phyloP scores from a whole-genome alignment of 1,140 invertebrate genomes.

The Cephus cinctus region DNA sequence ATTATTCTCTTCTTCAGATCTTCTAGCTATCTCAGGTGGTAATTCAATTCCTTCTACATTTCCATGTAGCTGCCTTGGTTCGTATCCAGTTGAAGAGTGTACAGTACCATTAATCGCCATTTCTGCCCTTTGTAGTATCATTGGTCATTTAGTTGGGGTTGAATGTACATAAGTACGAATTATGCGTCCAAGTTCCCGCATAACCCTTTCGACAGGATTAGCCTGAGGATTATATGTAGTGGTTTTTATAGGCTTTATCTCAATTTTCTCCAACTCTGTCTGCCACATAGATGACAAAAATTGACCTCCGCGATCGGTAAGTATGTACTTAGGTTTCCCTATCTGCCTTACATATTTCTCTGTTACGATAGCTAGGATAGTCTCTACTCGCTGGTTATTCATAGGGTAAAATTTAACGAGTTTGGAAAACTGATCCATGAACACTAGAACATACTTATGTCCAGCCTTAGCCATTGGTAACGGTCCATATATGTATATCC shows the following conservation, averaged over 20 bases:
- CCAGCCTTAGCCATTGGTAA: constrained; percentile 5
- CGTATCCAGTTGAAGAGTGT: neutral
- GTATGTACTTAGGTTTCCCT: constrained; percentile 1
- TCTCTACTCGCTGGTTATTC: neutral
- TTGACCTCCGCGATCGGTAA: constrained; percentile 7
- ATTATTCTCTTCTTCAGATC: neutral
- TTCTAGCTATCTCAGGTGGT: neutral
- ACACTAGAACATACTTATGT: constrained; percentile 8
- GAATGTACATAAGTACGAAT: constrained; percentile 1
- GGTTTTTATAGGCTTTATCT: neutral
- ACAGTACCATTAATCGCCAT: constrained; percentile 2
- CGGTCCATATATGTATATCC: constrained; percentile 6
- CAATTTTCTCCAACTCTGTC: neutral
- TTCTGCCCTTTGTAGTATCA: constrained; percentile 1
- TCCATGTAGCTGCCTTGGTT: neutral
- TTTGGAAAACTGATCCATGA: constrained; percentile 12
- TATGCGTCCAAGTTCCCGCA: constrained; percentile 7
- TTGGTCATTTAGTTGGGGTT: neutral
- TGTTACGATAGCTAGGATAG: neutral
- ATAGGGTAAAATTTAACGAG: constrained; percentile 6
- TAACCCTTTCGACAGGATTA: constrained; percentile 12
- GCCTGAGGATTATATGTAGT: constrained; percentile 10
- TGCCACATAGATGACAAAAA: constrained; percentile 1
- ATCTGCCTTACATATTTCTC: constrained; percentile 1
- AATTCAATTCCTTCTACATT: neutral